Base-by-base conservation (phyloP, 2,888 invertebrate species). In the Callinectes sapidus region DNA sequence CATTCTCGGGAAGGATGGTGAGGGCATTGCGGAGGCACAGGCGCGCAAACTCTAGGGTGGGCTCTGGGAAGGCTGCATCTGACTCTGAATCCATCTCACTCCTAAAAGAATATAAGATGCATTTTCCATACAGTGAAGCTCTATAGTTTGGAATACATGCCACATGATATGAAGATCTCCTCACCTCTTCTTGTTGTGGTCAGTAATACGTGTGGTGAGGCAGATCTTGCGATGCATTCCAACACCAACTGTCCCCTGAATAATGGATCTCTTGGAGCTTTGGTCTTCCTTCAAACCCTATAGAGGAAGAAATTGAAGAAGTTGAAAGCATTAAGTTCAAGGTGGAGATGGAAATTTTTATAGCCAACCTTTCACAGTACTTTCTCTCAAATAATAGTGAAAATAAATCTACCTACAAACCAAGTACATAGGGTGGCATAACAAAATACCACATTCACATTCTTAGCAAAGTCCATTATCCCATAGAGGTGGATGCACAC, bases 31-130 rank as follows among this genome's bases (percentile, higher is more conserved):
- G 97, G 91, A 99, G 96, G 96, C 99, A 99, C 48, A 98, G 96
- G 0, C 97, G 97, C 5, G 98, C 98, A 96, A 99, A 99, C 96
- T 98, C 98, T 95, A 99, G 96, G 13, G 98, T 98, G 10, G 98
- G 97, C 90, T 98, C 97, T 32, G 98, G 98, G 95, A 98, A 98
- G 1, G 98, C 98, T 95, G 97, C 97, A 66, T 93, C 92, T 23
- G 92, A 91, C 48, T 90, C 91, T 0, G 92, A 81, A 32, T 91
- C 81, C 23, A 89, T 90, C 54, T 93, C 92, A 54, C 91, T 71
- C 54, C 89, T 88, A 55, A 48, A 48, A 48, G 8, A 48, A 48
- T 6, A 6, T 48, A 10, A 48, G 10, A 42, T 42, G 42, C 42
- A 42, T n/a, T 48, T 48, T 48, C 48, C 48, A 48, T 48, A 48